These are phyloP conservation scores for Neodiprion fabricii DNA, from an alignment of 1,140 invertebrate species.

Conservation along the genomic window DNA sequence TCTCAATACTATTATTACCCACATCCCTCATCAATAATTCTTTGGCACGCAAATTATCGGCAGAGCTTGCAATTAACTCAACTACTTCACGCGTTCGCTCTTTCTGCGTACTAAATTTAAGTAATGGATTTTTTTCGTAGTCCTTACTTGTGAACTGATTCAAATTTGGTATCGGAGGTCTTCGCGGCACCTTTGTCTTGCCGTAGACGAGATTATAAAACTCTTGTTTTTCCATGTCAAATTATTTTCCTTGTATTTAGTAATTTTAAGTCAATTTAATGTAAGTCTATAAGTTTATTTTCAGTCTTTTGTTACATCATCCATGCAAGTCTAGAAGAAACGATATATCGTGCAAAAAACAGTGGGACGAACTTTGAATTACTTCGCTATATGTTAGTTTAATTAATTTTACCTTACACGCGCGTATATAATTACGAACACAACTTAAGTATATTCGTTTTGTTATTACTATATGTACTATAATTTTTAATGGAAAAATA, in stretches of 20 bases:
- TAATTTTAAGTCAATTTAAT: no score
- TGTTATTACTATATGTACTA: no score
- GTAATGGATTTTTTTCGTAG: constrained; percentile 20
- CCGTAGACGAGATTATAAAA: constrained; percentile 23
- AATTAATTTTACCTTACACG: no score
- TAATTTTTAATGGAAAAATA: no score
- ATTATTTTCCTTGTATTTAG: constrained; percentile 15
- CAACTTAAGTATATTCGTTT: no score
- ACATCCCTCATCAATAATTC: not conserved
- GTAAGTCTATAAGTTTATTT: no score
- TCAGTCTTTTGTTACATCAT: no score
- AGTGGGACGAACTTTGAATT: no score
- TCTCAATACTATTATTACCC: not conserved
- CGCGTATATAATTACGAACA: no score
- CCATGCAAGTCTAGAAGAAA: no score
- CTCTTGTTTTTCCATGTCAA: constrained; percentile 25
- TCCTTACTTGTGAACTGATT: constrained; percentile 13
- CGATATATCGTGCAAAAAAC: no score
- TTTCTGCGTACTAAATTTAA: constrained; percentile 27
- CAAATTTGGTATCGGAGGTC: constrained; percentile 21
- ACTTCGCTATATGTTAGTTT: no score
- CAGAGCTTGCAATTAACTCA: not conserved
- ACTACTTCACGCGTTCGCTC: not conserved
- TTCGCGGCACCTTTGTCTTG: constrained; percentile 27
- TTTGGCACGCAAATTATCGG: not conserved